Evolutionary conservation across 2,888 invertebrate species (phyloP), one percentile per base, ranked within the genome.

Genomic region (Macrosiphum euphorbiae): DNA sequence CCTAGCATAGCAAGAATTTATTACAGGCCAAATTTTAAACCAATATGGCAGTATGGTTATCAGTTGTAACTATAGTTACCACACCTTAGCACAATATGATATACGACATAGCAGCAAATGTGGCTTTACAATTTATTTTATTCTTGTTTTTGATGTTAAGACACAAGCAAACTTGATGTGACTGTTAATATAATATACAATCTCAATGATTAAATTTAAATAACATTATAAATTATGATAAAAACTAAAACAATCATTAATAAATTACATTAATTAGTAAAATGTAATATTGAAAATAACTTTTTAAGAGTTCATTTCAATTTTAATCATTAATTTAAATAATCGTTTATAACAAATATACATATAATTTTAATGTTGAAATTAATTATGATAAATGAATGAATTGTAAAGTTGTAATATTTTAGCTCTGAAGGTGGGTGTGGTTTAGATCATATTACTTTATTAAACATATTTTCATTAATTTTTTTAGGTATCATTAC

Each of bases 401-500:
- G 35, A 35, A 35, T 78, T 35, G 35, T 78, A 20, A 35, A 78
- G 20, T 78, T 24, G 24, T n/a, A 87, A 20, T 52, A 87, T 87
- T 50, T 35, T 1, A 50, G 20, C 0, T 16, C 50, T 24, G 50
- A 50, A n/a, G n/a, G 52, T 1, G 4, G n/a, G 50, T 1, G 5
- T 50, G 20, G 87, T 52, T 87, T 20, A 52, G 87, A n/a, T 8
- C 20, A 87, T 10, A 20, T 4, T 10, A 2, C 44, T 88, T 58
- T 28, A 88, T 26, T 47, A 47, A 61, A 7, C 20, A n/a, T 1
- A 41, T 28, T 55, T 78, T 55, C 55, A 44, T 92, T 91, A 1
- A 3, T n/a, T 93, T 92, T 96, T 96, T 28, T 96, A 98, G 97
- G 98, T 98, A 0, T 98, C 98, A 0, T 96, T 98, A 4, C 98